phyloP scores from a whole-genome alignment of 2,113 vertebrate species.

The Microtus richardsoni region DNA sequence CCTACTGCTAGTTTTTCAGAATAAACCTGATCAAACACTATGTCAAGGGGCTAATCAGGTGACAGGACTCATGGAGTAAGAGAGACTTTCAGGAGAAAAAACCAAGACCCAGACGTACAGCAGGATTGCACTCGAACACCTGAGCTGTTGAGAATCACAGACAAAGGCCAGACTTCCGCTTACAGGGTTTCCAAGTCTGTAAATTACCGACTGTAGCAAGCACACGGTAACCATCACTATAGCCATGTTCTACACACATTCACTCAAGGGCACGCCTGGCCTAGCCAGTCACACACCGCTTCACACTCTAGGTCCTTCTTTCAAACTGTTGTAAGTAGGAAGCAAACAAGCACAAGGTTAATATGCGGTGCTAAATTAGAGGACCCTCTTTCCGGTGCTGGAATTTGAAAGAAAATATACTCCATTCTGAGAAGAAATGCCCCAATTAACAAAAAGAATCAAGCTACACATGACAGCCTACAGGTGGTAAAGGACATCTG shows the following conservation, averaged over 20 bases:
- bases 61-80: not conserved
- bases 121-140: not conserved
- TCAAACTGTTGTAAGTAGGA: slow-evolving; percentile 22
- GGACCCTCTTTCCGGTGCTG: not conserved
- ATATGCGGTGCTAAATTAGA: not conserved
- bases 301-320: slow-evolving; percentile 16
- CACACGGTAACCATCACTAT: not conserved
- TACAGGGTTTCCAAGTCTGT: not conserved
- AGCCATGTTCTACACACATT: not conserved
- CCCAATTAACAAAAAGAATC: slow-evolving; percentile 44
- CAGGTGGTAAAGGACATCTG: slow-evolving; percentile 9
- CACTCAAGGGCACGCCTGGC: not conserved
- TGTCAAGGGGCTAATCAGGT: not conserved
- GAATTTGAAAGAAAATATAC: slow-evolving; percentile 51
- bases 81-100: slow-evolving; percentile 51
- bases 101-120: not conserved
- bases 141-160: slow-evolving; percentile 13
- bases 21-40: not conserved
- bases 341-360: slow-evolving; percentile 34
- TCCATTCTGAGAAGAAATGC: slow-evolving; percentile 50
- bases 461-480: not conserved
- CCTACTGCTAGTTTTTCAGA: not conserved
- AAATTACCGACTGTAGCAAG: slow-evolving; percentile 21
- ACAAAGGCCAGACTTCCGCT: not conserved
- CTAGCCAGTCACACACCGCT: not conserved